These are phyloP conservation scores for Lytechinus pictus DNA, from an alignment of 35 echinoderm and acorn worm species.

Conservation along the genomic window DNA sequence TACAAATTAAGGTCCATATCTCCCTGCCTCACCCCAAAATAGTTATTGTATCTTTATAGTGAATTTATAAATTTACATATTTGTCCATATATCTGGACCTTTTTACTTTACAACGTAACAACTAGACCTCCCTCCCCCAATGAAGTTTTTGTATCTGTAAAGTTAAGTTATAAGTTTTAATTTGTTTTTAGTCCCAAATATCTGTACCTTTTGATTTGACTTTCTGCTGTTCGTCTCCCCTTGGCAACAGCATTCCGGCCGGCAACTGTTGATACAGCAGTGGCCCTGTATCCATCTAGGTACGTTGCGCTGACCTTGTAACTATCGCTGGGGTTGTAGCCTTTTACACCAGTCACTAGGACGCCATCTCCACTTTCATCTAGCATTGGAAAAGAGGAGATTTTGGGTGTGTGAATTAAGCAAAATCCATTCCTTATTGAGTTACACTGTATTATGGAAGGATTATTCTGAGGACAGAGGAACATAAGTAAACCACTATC, in stretches of 20 bases:
- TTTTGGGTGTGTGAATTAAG: neutral
- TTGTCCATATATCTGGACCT: too few species aligned
- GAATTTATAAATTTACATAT: too few species aligned
- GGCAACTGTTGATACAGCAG: constrained; percentile 70
- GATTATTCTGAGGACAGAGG: too few species aligned
- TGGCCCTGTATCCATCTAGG: constrained; percentile 79
- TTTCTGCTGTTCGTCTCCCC: constrained; percentile 85
- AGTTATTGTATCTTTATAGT: too few species aligned
- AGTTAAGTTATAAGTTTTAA: too few species aligned
- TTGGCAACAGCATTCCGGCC: constrained; percentile 79
- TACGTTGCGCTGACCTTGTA: constrained; percentile 98
- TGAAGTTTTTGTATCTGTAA: too few species aligned
- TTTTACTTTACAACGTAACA: too few species aligned
- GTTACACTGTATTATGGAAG: too few species aligned
- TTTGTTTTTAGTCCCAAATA: neutral
- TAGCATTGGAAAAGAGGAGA: neutral
- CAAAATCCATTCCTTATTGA: neutral
- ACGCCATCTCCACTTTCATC: constrained; percentile 68
- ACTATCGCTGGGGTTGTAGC: constrained; percentile 61
- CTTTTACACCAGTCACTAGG: constrained; percentile 84
- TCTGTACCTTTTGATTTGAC: constrained; percentile 86
- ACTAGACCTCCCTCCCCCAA: too few species aligned
- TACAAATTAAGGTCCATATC: too few species aligned
- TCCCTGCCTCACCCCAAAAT: too few species aligned
- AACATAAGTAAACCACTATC: too few species aligned